Percentiles rank a stretch among this genome's conserved stretches.
Evolutionary conservation across 2,888 invertebrate genomes (phyloP).

Genomic region (Leistus spinibarbis): DNA sequence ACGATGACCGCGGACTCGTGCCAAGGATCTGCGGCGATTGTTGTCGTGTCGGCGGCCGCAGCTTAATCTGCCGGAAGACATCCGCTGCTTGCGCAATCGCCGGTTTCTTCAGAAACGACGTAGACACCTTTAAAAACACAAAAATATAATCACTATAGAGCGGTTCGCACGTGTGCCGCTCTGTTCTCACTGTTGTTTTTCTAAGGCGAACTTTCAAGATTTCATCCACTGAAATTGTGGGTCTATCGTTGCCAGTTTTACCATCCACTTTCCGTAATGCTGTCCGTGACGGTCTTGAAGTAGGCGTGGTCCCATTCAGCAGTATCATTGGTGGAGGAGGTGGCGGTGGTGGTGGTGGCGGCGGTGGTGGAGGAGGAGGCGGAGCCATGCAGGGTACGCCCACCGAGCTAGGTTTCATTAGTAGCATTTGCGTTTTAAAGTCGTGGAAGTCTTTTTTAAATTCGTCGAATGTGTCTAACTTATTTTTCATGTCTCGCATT

Average conservation of each 20-base stretch:
- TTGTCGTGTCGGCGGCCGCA: conserved; percentile 48
- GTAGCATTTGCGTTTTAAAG: conserved; percentile 6
- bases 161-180: neutral
- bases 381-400: conserved; percentile 41
- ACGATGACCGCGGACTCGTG: conserved; percentile 50
- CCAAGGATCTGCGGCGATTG: conserved; percentile 43
- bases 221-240: conserved; percentile 54
- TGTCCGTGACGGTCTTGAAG: conserved; percentile 13
- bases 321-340: conserved; percentile 44
- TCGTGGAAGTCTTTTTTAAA: conserved; percentile 24
- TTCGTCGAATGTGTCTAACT: conserved; percentile 17
- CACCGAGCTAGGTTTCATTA: neutral
- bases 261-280: conserved; percentile 33
- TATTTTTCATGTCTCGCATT: conserved; percentile 43
- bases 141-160: neutral
- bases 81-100: conserved; percentile 42
- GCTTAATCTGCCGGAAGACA: conserved; percentile 51
- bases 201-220: conserved; percentile 54
- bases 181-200: conserved; percentile 50
- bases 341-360: conserved; percentile 48
- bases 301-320: conserved; percentile 13
- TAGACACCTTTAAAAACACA: neutral
- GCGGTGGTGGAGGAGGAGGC: conserved; percentile 45
- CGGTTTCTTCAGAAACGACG: conserved; percentile 6
- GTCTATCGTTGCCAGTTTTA: conserved; percentile 45